A percentile compares a stretch with the other conserved stretches of the same genome.
Conservation (phyloP, 1,140 invertebrate genomes). For the Battus philenor region DNA sequence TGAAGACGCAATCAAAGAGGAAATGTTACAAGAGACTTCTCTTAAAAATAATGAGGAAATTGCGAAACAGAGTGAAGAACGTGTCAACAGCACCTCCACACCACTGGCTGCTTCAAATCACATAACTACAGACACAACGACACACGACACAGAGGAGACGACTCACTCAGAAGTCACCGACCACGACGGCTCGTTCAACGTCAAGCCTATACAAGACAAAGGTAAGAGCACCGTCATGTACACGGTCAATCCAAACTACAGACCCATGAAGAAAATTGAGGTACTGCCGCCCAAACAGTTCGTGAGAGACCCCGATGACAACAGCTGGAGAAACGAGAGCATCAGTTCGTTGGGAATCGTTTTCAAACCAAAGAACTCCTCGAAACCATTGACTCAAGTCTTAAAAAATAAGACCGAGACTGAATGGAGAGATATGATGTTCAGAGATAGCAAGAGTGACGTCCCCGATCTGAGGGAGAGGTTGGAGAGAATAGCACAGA, state of each 20-base stretch:
- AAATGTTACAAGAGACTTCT: constrained; percentile 39
- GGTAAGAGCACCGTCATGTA: constrained; percentile 37
- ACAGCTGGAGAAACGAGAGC: constrained; percentile 69
- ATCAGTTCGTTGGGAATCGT: constrained; percentile 64
- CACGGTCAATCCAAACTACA: constrained; percentile 55
- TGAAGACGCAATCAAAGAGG: constrained; percentile 54
- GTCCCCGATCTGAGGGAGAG: constrained; percentile 52
- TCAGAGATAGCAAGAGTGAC: constrained; percentile 45
- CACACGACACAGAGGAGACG: background rate
- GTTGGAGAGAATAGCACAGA: constrained; percentile 60
- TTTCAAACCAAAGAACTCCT: constrained; percentile 66
- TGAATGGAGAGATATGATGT: constrained; percentile 40
- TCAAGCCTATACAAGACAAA: constrained; percentile 25
- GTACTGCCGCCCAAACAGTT: constrained; percentile 52
- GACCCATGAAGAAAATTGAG: constrained; percentile 60
- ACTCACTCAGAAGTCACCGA: background rate
- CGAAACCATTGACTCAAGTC: constrained; percentile 63
- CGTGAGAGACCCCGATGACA: constrained; percentile 59
- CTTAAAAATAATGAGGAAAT: constrained; percentile 42
- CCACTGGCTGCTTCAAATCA: constrained; percentile 2
- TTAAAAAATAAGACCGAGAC: constrained; percentile 65
- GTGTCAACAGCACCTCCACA: background rate
- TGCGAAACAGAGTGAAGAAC: constrained; percentile 18
- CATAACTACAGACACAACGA: constrained; percentile 6
- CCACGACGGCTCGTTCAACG: constrained; percentile 14